Conservation (phyloP, 2,888 invertebrate genomes). For the Coenonympha arcania region DNA sequence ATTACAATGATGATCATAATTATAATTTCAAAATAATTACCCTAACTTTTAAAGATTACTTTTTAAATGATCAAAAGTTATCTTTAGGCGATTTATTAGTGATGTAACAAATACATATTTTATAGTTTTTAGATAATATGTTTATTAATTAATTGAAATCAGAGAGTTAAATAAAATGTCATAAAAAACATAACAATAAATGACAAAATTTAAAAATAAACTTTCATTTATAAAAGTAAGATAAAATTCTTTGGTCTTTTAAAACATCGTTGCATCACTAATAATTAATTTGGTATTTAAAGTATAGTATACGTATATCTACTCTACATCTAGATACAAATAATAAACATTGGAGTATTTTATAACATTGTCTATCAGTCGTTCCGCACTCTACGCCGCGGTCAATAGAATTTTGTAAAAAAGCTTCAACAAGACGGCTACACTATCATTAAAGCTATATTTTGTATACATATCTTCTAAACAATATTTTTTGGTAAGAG, state of each 20-base stretch:
- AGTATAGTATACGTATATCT: slow-evolving; percentile 38
- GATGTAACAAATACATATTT: slow-evolving; percentile 2
- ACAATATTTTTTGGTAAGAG: slow-evolving; percentile 59
- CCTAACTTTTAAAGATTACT: neutral
- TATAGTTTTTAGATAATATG: no score
- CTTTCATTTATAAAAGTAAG: neutral
- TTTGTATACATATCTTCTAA: slow-evolving; percentile 73
- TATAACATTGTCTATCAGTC: slow-evolving; percentile 68
- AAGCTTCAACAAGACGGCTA: slow-evolving; percentile 73
- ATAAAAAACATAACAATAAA: neutral
- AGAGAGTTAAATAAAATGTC: neutral
- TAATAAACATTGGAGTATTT: slow-evolving; percentile 66
- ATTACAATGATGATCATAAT: no score
- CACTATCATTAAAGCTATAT: slow-evolving; percentile 70
- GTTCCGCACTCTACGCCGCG: slow-evolving; percentile 63
- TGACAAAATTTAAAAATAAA: neutral
- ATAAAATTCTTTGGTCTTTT: neutral
- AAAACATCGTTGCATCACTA: neutral
- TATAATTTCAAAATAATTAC: no score
- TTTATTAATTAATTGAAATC: no score
- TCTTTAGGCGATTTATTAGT: neutral
- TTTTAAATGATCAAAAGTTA: neutral
- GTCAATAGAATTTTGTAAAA: slow-evolving; percentile 71
- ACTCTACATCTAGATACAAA: slow-evolving; percentile 60
- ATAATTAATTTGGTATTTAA: no score